These are phyloP conservation scores for Tinamus guttatus DNA, from an alignment of 2,113 vertebrate species.

Conservation along the genomic window DNA sequence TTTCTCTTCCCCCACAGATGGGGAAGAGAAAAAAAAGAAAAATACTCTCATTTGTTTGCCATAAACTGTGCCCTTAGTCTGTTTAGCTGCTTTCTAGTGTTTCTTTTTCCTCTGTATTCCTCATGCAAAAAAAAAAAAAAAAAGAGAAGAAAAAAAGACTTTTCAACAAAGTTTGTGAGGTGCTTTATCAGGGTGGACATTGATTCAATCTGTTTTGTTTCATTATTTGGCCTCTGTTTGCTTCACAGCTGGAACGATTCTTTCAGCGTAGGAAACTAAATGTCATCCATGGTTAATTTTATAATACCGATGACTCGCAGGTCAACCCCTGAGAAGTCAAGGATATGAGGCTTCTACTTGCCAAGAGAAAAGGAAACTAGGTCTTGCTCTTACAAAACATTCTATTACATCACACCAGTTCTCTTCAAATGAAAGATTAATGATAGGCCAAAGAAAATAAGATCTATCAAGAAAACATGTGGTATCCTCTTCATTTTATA, in stretches of 20 bases:
- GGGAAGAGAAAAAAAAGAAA: background rate
- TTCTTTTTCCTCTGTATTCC: background rate
- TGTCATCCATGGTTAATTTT: constrained; percentile 50
- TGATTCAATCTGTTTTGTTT: background rate
- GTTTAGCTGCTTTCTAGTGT: constrained; percentile 9
- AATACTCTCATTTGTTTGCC: background rate
- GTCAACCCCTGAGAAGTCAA: constrained; percentile 76
- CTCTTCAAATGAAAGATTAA: constrained; percentile 75
- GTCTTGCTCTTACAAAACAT: constrained; percentile 78
- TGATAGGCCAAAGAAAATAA: constrained; percentile 76
- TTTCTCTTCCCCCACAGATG: too few relatives aligned
- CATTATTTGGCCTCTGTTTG: constrained; percentile 35
- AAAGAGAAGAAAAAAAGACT: background rate
- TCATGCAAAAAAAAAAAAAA: background rate
- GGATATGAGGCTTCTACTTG: constrained; percentile 54
- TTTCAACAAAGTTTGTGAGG: background rate
- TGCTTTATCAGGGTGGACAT: background rate
- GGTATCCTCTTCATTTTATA: constrained; percentile 63
- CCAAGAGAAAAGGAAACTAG: constrained; percentile 59
- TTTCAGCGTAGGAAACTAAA: constrained; percentile 46
- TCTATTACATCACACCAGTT: constrained; percentile 74
- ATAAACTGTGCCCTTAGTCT: background rate
- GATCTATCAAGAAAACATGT: constrained; percentile 71
- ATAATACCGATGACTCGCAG: constrained; percentile 27
- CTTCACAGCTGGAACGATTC: constrained; percentile 30